These are phyloP conservation scores for Microhierax caerulescens DNA, from an alignment of 2,797 vertebrate genomes.

Conservation along the genomic window DNA sequence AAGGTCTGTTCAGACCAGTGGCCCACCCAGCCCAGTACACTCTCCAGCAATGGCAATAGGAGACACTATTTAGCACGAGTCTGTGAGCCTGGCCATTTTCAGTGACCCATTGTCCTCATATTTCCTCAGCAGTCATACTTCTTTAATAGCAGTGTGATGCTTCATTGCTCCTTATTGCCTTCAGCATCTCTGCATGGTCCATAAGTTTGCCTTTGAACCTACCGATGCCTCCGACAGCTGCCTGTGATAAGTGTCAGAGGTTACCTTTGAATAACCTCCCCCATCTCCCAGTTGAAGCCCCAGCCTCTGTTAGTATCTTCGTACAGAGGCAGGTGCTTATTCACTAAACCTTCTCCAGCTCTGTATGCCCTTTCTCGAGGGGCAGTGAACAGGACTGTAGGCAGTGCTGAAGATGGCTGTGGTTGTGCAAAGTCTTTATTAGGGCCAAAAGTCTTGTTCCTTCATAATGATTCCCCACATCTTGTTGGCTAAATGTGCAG, in stretches of 20 bases:
- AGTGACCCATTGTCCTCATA: not conserved
- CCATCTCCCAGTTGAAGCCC: not conserved
- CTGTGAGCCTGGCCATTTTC: not conserved
- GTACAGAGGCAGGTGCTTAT: not conserved
- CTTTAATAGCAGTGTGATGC: not conserved
- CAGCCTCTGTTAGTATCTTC: not conserved
- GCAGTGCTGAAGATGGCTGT: not conserved
- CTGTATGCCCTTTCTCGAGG: not conserved
- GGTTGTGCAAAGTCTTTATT: not conserved
- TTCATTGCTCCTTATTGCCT: not conserved
- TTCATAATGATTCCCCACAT: not conserved
- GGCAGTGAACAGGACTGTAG: not conserved
- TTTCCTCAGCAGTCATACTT: not conserved
- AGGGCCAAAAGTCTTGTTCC: not conserved
- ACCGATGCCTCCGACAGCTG: not conserved
- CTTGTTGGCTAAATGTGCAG: not conserved
- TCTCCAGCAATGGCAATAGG: not conserved
- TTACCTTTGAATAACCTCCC: not conserved
- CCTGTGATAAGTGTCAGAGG: not conserved
- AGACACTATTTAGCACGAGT: not conserved
- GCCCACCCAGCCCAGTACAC: not conserved
- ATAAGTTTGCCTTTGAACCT: not conserved
- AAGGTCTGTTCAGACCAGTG: not conserved
- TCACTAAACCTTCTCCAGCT: not conserved
- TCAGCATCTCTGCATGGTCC: not conserved